Evolutionary conservation across 2,113 vertebrate species (phyloP).

Genomic region (Boleophthalmus pectinirostris): DNA sequence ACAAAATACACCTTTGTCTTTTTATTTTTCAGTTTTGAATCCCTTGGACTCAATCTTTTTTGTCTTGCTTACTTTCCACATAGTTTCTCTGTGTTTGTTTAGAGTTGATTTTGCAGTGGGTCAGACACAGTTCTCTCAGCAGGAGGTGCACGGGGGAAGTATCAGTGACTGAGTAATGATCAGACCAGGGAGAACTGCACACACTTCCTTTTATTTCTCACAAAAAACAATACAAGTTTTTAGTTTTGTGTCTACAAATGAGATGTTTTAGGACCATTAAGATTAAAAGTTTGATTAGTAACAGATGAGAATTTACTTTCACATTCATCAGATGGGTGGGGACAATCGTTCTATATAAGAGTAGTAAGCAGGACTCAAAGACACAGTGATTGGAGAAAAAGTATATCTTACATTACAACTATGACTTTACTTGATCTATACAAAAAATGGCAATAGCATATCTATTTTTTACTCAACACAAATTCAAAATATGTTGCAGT

Average conservation of each 20-base stretch:
- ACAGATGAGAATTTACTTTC: too few species aligned
- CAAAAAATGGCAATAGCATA: too few species aligned
- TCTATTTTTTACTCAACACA: too few species aligned
- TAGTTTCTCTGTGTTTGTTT: background rate
- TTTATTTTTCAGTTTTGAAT: background rate
- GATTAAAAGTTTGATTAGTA: too few species aligned
- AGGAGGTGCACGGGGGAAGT: conserved; percentile 5
- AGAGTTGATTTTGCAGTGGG: background rate
- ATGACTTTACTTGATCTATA: too few species aligned
- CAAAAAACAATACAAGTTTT: background rate
- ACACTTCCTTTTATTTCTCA: background rate
- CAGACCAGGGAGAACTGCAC: conserved; percentile 13
- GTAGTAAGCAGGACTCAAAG: too few species aligned
- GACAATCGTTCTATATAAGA: too few species aligned
- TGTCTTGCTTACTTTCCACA: background rate
- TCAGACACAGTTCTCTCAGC: conserved; percentile 14
- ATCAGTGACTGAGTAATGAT: conserved; percentile 15
- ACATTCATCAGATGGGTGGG: too few species aligned
- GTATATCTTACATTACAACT: too few species aligned
- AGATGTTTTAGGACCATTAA: background rate
- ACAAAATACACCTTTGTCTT: background rate
- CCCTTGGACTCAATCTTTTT: background rate
- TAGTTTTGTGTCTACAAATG: background rate
- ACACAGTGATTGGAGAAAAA: too few species aligned
- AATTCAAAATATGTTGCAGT: too few species aligned